A percentile compares a stretch with the other conserved stretches of the same genome.
Evolutionary conservation across 2,888 invertebrate genomes (phyloP).

Genomic region (Chesias legatella): DNA sequence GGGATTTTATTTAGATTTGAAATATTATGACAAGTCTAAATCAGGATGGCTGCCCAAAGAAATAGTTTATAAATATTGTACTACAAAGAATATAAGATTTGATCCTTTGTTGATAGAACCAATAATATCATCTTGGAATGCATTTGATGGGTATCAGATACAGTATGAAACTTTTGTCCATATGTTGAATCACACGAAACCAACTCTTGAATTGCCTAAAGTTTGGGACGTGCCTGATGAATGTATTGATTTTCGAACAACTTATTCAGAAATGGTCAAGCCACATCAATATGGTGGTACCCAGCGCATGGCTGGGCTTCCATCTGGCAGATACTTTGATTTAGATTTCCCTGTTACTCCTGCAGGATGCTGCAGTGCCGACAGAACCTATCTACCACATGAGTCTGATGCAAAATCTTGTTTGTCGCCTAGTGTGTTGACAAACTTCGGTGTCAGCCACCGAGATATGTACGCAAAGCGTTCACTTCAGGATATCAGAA

Average conservation of each 20-base stretch:
- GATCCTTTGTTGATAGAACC: constrained; percentile 52
- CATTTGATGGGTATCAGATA: constrained; percentile 51
- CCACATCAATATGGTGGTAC: constrained; percentile 28
- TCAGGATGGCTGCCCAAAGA: constrained; percentile 59
- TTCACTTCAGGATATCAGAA: constrained; percentile 38
- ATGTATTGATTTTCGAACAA: constrained; percentile 41
- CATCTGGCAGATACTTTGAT: constrained; percentile 47
- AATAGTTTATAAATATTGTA: constrained; percentile 52
- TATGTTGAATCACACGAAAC: constrained; percentile 49
- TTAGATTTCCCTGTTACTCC: constrained; percentile 38
- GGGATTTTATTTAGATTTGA: constrained; percentile 35
- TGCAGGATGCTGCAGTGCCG: constrained; percentile 35
- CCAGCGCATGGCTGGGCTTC: constrained; percentile 36
- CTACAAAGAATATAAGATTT: constrained; percentile 46
- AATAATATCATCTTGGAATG: constrained; percentile 50
- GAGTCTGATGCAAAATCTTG: constrained; percentile 41
- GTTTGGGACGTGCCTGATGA: constrained; percentile 37
- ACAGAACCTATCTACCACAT: constrained; percentile 33
- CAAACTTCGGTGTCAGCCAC: constrained; percentile 36
- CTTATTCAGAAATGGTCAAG: constrained; percentile 45
- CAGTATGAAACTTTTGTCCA: constrained; percentile 58
- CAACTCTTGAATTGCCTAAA: constrained; percentile 45
- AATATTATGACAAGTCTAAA: constrained; percentile 42
- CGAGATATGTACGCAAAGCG: constrained; percentile 42
- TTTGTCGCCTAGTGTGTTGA: constrained; percentile 38